phyloP scores from a whole-genome alignment of 2,888 invertebrate species.

The Sialis lutaria region DNA sequence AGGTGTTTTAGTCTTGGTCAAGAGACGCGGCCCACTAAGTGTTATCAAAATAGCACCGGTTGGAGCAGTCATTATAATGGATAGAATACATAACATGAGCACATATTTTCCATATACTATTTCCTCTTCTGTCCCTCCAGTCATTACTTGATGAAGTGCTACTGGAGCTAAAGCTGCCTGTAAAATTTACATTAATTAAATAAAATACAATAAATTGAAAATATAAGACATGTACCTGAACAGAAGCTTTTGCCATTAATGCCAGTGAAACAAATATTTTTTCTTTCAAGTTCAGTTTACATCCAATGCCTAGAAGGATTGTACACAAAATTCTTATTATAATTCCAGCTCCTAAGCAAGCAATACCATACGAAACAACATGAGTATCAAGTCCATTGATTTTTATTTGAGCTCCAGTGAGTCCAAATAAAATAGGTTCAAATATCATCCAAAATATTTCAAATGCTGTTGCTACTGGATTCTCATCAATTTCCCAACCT shows the following conservation, averaged over 20 bases:
- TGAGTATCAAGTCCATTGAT: constrained; percentile 51
- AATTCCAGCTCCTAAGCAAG: constrained; percentile 46
- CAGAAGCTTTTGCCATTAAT: constrained; percentile 97
- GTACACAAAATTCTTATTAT: constrained; percentile 50
- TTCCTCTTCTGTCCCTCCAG: constrained; percentile 18
- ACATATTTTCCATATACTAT: constrained; percentile 48
- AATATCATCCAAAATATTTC: constrained; percentile 92
- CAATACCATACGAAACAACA: constrained; percentile 50
- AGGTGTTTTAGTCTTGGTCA: constrained; percentile 60
- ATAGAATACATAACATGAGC: constrained; percentile 60
- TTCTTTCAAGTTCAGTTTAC: constrained; percentile 72
- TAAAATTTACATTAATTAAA: constrained; percentile 10
- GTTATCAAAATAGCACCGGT: constrained; percentile 69
- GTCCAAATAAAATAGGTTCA: constrained; percentile 83
- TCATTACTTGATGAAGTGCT: constrained; percentile 42
- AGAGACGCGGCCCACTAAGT: constrained; percentile 54
- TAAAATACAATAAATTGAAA: neutral
- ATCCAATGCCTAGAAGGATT: constrained; percentile 50
- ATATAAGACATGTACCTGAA: constrained; percentile 43
- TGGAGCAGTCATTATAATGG: constrained; percentile 72
- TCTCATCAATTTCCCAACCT: constrained; percentile 75
- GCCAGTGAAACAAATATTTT: constrained; percentile 80
- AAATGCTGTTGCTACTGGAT: constrained; percentile 74
- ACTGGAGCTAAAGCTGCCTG: constrained; percentile 71
- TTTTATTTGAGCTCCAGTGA: constrained; percentile 83